Base-by-base conservation (phyloP, 2,888 invertebrate genomes). In the Rhingia rostrata region DNA sequence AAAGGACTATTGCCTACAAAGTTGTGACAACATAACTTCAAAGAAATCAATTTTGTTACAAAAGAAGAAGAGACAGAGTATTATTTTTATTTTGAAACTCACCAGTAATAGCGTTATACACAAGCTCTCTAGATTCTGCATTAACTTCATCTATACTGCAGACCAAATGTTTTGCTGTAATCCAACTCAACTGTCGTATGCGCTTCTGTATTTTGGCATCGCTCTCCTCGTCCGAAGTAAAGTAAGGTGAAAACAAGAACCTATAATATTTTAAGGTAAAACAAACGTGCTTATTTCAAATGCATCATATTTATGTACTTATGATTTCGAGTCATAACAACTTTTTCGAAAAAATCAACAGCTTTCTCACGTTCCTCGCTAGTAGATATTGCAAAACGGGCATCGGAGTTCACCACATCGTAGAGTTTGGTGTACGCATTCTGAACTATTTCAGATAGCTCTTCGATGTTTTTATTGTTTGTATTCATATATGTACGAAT, bases 121-220 rank as follows among this genome's bases (percentile, higher is more conserved):
- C 95, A 72, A 97, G 93, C 88, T 97, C 96, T n/a, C 97, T 92
- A 6, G 98, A 97, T 88, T 95, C 95, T 0, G 96, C 93, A 90
- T 95, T 95, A 7, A 95, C 94, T 90, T 98, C 96, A 89, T 98
- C 97, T 86, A 99, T 95, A 88, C 95, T 94, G 88, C 98, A 98
- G 89, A 98, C 98, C 73, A 99, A 93, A 92, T 98, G 98, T 85
- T 96, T 95, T 63, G 97, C 96, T 77, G 97, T 97, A 6, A 99
- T 97, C 99, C 99, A 99, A 91, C 97, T 97, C 70, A 99, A 93
- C 90, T 97, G 97, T 58, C 99, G 95, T 88, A 99, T 99, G 77
- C 98, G 95, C 86, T 96, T 96, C 88, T 99, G 99, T 89, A 99
- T 95, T 51, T 94, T 94, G 45, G 99, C 94, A 93, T 99, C 99